A percentile compares a stretch with the other conserved stretches of the same genome.
phyloP scores from a whole-genome alignment of 2,888 invertebrate species.

The Caenorhabditis becei region DNA sequence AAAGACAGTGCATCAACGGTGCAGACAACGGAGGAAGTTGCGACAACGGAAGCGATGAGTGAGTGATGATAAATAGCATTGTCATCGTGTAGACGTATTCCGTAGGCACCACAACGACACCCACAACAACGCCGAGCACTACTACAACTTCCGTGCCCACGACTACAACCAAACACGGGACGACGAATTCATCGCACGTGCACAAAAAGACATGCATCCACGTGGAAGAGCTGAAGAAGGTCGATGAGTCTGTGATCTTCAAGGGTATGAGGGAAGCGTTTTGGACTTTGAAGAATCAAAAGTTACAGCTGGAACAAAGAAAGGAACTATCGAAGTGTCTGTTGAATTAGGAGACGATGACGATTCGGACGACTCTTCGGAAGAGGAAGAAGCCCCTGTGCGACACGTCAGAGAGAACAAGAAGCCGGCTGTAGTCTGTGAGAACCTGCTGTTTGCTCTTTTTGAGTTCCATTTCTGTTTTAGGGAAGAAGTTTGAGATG shows the following conservation, averaged over 20 bases:
- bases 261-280: constrained; percentile 17
- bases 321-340: constrained; percentile 53
- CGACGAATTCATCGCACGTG: constrained; percentile 10
- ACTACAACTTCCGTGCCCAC: background rate
- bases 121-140: constrained; percentile 7
- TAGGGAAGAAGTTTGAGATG: constrained; percentile 74
- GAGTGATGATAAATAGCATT: background rate
- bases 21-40: constrained; percentile 6
- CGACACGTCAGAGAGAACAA: constrained; percentile 34
- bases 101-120: constrained; percentile 27
- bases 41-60: constrained; percentile 1
- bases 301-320: constrained; percentile 32
- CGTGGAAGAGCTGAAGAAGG: constrained; percentile 34
- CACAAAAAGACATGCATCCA: constrained; percentile 57
- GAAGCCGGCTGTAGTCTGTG: constrained; percentile 30
- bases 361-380: constrained; percentile 25
- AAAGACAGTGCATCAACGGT: constrained; percentile 17
- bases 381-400: constrained; percentile 28
- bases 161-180: constrained; percentile 9
- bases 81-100: constrained; percentile 7
- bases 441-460: background rate
- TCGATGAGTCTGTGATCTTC: constrained; percentile 30
- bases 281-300: no score
- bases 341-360: constrained; percentile 49
- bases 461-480: no score